Evolutionary conservation across 1,140 invertebrate genomes (phyloP), one percentile per base, ranked within the genome.

Genomic region (Oedothorax gibbosus): DNA sequence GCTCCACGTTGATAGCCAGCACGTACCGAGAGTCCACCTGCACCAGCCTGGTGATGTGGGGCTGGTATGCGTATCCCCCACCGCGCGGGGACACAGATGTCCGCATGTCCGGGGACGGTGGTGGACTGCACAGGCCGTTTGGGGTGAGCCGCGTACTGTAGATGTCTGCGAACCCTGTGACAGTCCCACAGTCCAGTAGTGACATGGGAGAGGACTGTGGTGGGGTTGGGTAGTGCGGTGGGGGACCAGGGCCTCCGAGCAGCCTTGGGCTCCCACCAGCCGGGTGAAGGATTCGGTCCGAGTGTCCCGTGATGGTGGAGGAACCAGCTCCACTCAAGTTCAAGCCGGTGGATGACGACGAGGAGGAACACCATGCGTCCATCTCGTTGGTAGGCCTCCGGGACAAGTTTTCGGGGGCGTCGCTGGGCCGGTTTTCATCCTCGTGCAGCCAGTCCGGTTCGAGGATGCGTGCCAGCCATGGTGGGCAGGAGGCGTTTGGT

Each of bases 1-100:
- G 94, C 91, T 96, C 95, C 89, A 94, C 93, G 90, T 96, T 96
- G 87, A 96, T 96, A 89, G 95, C 96, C 57, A 94, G 94, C 87
- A 96, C 93, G 92, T 93, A 90, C 62, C 93, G 94, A 87, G 93
- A 94, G 87, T 95, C 94, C 64, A 96, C 93, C 71, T 94, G 91
- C 21, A 94, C 94, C 88, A 94, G 94, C 87, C 95, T 94, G 53
- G 96, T 92, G 92, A 94, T 92, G 85, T 93, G 93, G 88, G 93
- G 93, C 57, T 77, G 81, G 50, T 83, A 73, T 7, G 49, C 50
- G 71, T 75, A 73, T 18, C 14, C 65, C 73, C 57, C 62, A 20
- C 57, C 57, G 35, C 77, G 57, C 60, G 81, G 82, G 64, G 68
- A 85, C 18, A 49, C 65, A 49, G 76, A 65, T 60, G 72, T 79